Evolutionary conservation across 53 echinoderm and acorn worm species (phyloP).

Genomic region (Holothuria leucospilota): DNA sequence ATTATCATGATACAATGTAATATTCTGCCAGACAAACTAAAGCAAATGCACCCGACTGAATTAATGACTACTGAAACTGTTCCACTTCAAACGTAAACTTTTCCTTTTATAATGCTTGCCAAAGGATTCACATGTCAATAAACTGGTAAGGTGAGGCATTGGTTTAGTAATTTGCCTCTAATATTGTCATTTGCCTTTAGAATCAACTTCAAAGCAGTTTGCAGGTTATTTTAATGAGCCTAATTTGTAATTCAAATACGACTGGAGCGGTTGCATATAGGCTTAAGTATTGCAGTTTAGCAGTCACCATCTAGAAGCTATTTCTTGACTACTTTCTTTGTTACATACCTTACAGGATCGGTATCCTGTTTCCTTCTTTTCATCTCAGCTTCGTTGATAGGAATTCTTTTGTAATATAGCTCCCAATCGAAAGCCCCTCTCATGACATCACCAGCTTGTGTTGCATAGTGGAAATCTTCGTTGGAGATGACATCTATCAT

Average conservation of each 20-base stretch:
- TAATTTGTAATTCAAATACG: not conserved
- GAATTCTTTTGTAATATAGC: conserved; percentile 96
- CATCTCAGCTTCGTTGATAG: conserved; percentile 83
- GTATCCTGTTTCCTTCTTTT: conserved; percentile 76
- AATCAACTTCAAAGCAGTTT: too few species aligned
- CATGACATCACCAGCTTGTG: conserved; percentile 98
- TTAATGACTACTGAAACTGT: too few species aligned
- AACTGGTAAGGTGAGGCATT: too few species aligned
- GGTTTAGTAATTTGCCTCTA: too few species aligned
- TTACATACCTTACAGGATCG: conserved; percentile 85
- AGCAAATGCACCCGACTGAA: too few species aligned
- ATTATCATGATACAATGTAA: too few species aligned
- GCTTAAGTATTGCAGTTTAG: not conserved
- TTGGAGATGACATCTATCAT: conserved; percentile 99
- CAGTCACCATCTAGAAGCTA: not conserved
- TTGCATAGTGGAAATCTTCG: conserved; percentile 98
- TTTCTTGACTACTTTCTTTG: not conserved
- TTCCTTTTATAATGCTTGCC: too few species aligned
- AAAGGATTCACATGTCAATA: too few species aligned
- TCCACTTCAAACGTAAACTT: too few species aligned
- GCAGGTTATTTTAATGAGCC: too few species aligned
- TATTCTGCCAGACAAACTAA: too few species aligned
- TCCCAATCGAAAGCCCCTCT: conserved; percentile 99
- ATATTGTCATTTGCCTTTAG: too few species aligned
- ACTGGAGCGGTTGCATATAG: not conserved